A percentile compares a stretch with the other conserved stretches of the same genome.
Conservation (phyloP, 2,888 invertebrate species). For the Clistopyga incitator region DNA sequence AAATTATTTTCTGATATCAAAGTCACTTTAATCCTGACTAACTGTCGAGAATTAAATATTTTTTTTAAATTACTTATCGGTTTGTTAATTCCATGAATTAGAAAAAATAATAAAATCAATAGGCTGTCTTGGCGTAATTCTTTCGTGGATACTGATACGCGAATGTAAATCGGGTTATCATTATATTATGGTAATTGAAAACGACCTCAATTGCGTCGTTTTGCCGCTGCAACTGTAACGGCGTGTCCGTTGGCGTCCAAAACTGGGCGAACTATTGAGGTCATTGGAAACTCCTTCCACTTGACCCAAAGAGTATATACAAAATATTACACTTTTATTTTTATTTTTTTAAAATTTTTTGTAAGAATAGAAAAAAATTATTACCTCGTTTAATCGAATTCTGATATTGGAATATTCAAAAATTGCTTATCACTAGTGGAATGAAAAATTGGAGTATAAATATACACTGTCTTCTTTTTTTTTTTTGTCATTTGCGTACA, state of each 20-base stretch:
- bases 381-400: too few relatives aligned
- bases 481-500: not conserved
- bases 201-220: not conserved
- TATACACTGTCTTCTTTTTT: too few relatives aligned
- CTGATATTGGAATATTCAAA: too few relatives aligned
- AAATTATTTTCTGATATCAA: too few relatives aligned
- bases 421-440: too few relatives aligned
- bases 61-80: too few relatives aligned
- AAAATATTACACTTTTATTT: not conserved
- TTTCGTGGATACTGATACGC: not conserved
- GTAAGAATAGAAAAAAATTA: too few relatives aligned
- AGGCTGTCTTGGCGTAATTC: not conserved
- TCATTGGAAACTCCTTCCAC: constrained; percentile 1
- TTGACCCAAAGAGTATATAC: not conserved
- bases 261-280: not conserved
- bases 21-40: too few relatives aligned
- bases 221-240: not conserved
- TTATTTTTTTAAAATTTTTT: too few relatives aligned
- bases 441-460: too few relatives aligned
- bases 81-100: too few relatives aligned
- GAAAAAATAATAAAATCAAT: not conserved
- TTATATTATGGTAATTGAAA: not conserved
- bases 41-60: too few relatives aligned
- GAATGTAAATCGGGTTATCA: not conserved
- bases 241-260: not conserved